Conservation (phyloP, 2,113 vertebrate species). For the Proteles cristata region DNA sequence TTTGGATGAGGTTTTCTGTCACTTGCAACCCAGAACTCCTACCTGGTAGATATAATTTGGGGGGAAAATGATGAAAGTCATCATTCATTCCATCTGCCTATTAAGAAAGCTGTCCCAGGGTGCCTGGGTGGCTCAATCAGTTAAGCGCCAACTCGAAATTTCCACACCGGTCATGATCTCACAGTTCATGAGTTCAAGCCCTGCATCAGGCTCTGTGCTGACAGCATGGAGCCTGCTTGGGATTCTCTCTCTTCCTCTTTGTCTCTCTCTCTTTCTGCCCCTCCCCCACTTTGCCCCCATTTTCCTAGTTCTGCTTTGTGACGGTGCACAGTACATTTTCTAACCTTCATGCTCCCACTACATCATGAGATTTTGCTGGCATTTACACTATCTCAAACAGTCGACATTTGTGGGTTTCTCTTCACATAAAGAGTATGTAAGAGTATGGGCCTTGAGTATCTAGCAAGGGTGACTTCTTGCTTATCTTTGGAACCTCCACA, state of each 20-base stretch:
- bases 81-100: neutral
- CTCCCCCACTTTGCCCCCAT: neutral
- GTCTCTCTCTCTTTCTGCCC: too few species aligned
- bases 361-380: neutral
- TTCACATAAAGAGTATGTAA: neutral
- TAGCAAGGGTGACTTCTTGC: neutral
- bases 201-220: too few species aligned
- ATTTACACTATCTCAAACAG: neutral
- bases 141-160: too few species aligned
- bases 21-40: neutral
- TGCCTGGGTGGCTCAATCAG: too few species aligned
- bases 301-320: neutral
- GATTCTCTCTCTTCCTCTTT: too few species aligned
- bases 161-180: too few species aligned
- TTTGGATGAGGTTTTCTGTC: neutral
- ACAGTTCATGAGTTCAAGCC: too few species aligned
- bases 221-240: too few species aligned
- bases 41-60: neutral
- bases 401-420: neutral
- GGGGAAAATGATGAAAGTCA: neutral
- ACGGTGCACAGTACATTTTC: neutral
- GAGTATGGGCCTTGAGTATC: neutral
- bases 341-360: neutral
- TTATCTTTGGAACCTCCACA: neutral
- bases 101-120: neutral